Evolutionary conservation across 2,888 invertebrate genomes (phyloP).

Genomic region (Baronia brevicornis): DNA sequence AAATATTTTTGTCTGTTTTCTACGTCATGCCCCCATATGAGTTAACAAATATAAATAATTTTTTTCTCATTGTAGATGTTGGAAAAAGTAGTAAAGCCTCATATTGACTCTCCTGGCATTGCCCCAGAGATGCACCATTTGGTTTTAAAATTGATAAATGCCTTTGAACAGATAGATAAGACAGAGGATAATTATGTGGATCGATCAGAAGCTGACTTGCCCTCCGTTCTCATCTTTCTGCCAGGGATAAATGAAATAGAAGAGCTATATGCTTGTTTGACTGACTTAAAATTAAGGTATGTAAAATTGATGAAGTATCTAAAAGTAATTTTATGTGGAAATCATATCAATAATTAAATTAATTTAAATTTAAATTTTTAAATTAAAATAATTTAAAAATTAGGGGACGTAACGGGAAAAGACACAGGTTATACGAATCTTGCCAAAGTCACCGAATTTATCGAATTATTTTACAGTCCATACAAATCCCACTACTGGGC

Average conservation of each 20-base stretch:
- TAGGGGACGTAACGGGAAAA: too few relatives aligned
- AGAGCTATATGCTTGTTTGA: constrained; percentile 71
- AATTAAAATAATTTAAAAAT: too few relatives aligned
- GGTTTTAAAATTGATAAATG: constrained; percentile 75
- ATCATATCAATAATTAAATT: too few relatives aligned
- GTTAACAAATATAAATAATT: background rate
- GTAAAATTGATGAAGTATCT: too few relatives aligned
- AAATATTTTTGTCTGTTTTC: too few relatives aligned
- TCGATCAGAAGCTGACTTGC: constrained; percentile 35
- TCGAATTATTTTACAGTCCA: too few relatives aligned
- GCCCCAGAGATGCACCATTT: constrained; percentile 76
- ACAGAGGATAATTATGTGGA: constrained; percentile 47
- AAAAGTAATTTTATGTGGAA: too few relatives aligned
- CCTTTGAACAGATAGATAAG: constrained; percentile 79
- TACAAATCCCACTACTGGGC: too few relatives aligned
- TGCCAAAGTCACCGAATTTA: too few relatives aligned
- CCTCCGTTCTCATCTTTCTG: constrained; percentile 90
- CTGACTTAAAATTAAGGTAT: constrained; percentile 41
- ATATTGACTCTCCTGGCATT: constrained; percentile 74
- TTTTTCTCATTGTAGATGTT: constrained; percentile 49
- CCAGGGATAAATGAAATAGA: constrained; percentile 93
- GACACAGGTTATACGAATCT: too few relatives aligned
- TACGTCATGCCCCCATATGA: too few relatives aligned
- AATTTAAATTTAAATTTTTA: too few relatives aligned
- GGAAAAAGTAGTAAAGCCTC: constrained; percentile 23